Evolutionary conservation across 2,888 invertebrate genomes (phyloP).

Genomic region (Heliconius cydno): DNA sequence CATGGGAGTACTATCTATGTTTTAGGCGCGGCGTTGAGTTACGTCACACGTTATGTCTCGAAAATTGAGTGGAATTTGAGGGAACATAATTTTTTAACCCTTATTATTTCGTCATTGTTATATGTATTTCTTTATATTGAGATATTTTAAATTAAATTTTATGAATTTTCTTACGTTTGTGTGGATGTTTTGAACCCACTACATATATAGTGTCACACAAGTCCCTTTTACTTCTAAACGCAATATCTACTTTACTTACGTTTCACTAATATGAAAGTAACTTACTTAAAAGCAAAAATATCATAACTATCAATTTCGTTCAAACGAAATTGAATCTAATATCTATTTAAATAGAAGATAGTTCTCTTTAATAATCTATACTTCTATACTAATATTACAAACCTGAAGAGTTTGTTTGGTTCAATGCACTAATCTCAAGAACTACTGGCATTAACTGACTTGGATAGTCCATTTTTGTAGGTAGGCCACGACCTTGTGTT

Average conservation of each 20-base stretch:
- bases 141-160: not conserved
- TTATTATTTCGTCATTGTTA: no score
- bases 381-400: not conserved
- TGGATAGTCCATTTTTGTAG: no score
- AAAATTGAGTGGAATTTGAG: not conserved
- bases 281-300: conserved; percentile 28
- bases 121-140: not conserved
- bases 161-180: no score
- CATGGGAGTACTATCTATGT: no score
- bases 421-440: no score
- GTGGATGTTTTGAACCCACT: no score
- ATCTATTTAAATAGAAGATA: not conserved
- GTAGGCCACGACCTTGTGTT: no score
- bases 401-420: no score
- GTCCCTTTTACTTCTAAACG: conserved; percentile 9
- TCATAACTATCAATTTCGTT: conserved; percentile 8
- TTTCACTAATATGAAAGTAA: conserved; percentile 58
- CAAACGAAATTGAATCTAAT: conserved; percentile 37
- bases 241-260: conserved; percentile 46
- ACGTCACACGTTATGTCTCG: not conserved
- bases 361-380: not conserved
- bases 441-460: no score
- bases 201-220: no score
- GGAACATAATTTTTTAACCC: not conserved
- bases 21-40: not conserved